These are phyloP conservation scores for Thera britannica DNA, from an alignment of 2,888 invertebrate genomes.

Conservation along the genomic window DNA sequence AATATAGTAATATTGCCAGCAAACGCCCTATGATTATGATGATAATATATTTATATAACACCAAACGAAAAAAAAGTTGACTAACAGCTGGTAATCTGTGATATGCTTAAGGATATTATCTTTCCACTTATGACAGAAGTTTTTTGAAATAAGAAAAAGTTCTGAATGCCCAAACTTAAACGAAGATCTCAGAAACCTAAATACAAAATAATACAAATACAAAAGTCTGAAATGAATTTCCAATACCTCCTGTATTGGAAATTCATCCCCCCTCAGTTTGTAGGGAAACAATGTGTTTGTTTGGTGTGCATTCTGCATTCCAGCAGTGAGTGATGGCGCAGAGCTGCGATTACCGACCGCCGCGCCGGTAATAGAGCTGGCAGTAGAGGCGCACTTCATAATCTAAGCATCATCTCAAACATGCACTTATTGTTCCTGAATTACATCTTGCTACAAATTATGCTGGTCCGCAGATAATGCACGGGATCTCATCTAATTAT, in stretches of 20 bases:
- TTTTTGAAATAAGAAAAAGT: too few species aligned
- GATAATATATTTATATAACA: too few species aligned
- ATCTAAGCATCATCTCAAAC: conserved; percentile 34
- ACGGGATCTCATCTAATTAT: conserved; percentile 33
- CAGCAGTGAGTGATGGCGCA: background rate
- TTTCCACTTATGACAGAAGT: background rate
- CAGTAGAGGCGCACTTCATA: conserved; percentile 20
- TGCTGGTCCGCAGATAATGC: conserved; percentile 28
- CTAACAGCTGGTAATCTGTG: conserved; percentile 7
- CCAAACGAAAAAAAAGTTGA: background rate
- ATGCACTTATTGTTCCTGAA: conserved; percentile 34
- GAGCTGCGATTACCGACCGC: conserved; percentile 1
- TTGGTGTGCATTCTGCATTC: background rate
- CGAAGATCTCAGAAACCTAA: too few species aligned
- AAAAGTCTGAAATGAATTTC: too few species aligned
- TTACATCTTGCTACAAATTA: conserved; percentile 29
- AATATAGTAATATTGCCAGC: too few species aligned
- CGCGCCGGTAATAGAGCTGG: conserved; percentile 9
- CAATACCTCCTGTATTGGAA: too few species aligned
- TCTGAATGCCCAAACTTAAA: too few species aligned
- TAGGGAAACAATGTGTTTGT: too few species aligned
- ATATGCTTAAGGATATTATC: background rate
- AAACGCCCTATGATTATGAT: too few species aligned
- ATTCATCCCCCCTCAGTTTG: too few species aligned
- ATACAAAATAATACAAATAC: too few species aligned